phyloP scores from a whole-genome alignment of 1,140 invertebrate species.

The Calosoma granatense region DNA sequence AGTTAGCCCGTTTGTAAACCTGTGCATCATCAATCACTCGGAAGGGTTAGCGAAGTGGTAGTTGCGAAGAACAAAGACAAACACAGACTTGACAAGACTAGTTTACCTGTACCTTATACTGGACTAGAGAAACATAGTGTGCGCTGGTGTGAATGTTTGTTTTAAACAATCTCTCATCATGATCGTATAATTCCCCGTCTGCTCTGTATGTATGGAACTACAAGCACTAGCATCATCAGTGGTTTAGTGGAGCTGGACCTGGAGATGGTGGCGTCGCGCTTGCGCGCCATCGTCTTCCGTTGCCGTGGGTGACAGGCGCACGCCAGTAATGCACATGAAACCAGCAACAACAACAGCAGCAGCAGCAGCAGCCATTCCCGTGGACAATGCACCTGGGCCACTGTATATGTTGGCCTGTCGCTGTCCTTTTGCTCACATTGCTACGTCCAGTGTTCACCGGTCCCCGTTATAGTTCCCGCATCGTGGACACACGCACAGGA shows the following conservation, averaged over 20 bases:
- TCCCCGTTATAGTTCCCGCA: constrained; percentile 49
- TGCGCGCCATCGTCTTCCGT: background rate
- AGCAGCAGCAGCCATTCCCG: background rate
- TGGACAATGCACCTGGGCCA: background rate
- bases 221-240: too few relatives aligned
- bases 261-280: background rate
- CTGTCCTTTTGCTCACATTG: constrained; percentile 23
- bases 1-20: background rate
- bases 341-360: too few relatives aligned
- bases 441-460: constrained; percentile 30
- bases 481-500: constrained; percentile 54
- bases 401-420: constrained; percentile 24
- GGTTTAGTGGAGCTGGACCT: too few relatives aligned
- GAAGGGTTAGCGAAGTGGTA: too few relatives aligned
- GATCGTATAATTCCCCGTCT: too few relatives aligned
- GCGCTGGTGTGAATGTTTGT: too few relatives aligned
- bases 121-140: too few relatives aligned
- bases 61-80: too few relatives aligned
- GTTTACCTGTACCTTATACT: too few relatives aligned
- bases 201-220: too few relatives aligned
- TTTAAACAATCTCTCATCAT: too few relatives aligned
- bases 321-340: background rate
- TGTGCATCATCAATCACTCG: background rate
- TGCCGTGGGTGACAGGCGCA: background rate
- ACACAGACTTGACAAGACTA: too few relatives aligned